Percentiles rank a stretch among this genome's conserved stretches.
These are phyloP conservation scores for Drosophila sordidapex DNA, from an alignment of 2,888 invertebrate species.

Conservation along the genomic window DNA sequence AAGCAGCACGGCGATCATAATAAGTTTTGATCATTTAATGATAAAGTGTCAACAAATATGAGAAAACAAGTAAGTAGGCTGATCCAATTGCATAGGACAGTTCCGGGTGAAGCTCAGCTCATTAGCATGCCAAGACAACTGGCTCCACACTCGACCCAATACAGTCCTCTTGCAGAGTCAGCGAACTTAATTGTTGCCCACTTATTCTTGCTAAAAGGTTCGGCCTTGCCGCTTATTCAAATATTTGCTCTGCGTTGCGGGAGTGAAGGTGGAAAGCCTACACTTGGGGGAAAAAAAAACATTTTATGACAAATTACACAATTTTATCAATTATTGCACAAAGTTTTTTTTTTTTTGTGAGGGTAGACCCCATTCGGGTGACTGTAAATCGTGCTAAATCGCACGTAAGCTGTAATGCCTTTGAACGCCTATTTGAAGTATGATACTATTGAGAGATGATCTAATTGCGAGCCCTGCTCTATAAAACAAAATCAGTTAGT, in stretches of 20 bases:
- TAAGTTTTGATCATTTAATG: background rate
- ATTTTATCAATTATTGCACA: background rate
- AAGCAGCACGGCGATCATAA: background rate
- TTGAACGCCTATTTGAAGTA: constrained; percentile 5
- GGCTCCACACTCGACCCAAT: background rate
- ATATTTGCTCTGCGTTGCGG: constrained; percentile 53
- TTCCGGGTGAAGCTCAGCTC: constrained; percentile 33
- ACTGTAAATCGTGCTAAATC: constrained; percentile 26
- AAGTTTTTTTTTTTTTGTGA: background rate
- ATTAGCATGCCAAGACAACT: constrained; percentile 20
- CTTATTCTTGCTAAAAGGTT: constrained; percentile 75
- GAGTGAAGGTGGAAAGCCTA: constrained; percentile 5
- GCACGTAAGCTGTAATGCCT: constrained; percentile 25
- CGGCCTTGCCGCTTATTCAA: constrained; percentile 55
- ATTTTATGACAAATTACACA: no score
- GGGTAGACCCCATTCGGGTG: background rate
- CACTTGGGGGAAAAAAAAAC: background rate
- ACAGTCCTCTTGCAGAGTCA: constrained; percentile 7
- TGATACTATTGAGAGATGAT: background rate
- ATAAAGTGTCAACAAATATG: constrained; percentile 3
- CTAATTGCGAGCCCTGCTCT: constrained; percentile 1
- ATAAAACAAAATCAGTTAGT: constrained; percentile 7
- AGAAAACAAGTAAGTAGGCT: constrained; percentile 18
- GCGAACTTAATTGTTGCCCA: constrained; percentile 45
- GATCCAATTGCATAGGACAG: constrained; percentile 32